A percentile compares a stretch with the other conserved stretches of the same genome.
phyloP scores from a whole-genome alignment of 2,888 invertebrate genomes.

The Euplexia lucipara region DNA sequence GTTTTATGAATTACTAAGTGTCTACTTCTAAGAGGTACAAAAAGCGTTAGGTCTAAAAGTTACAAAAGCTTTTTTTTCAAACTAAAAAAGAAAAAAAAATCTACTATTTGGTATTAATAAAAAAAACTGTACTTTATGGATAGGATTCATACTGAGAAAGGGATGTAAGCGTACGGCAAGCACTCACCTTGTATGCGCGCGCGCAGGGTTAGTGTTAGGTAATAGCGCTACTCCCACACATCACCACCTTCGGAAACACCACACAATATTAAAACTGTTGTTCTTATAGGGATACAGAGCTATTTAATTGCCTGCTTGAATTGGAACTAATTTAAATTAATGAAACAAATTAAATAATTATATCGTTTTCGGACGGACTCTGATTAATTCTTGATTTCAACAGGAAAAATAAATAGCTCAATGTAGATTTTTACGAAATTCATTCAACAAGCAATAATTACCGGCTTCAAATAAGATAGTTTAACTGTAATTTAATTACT shows the following conservation, averaged over 20 bases:
- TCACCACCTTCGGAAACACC: slow-evolving; percentile 88
- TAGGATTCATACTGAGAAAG: slow-evolving; percentile 1
- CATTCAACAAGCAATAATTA: slow-evolving; percentile 22
- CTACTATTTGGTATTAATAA: neutral
- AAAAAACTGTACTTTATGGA: neutral
- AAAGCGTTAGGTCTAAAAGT: slow-evolving; percentile 42
- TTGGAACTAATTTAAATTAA: too few relatives aligned
- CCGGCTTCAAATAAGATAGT: slow-evolving; percentile 19
- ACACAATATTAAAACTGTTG: slow-evolving; percentile 59
- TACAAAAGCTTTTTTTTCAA: slow-evolving; percentile 24
- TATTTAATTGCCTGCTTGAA: neutral
- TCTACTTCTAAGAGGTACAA: slow-evolving; percentile 18
- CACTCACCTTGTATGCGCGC: slow-evolving; percentile 83
- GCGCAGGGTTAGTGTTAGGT: slow-evolving; percentile 83
- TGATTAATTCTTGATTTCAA: too few relatives aligned
- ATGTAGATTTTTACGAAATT: neutral
- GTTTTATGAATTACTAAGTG: slow-evolving; percentile 6
- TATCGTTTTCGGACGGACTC: too few relatives aligned
- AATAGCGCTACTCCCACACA: slow-evolving; percentile 79
- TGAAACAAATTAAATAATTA: neutral
- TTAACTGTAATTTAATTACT: slow-evolving; percentile 12
- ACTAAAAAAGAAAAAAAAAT: neutral
- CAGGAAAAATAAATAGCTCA: neutral
- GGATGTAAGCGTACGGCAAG: slow-evolving; percentile 71
- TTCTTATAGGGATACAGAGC: slow-evolving; percentile 16